Evolutionary conservation across 2,797 vertebrate species (phyloP), one percentile per base, ranked within the genome.

Genomic region (Sebastes reedi): DNA sequence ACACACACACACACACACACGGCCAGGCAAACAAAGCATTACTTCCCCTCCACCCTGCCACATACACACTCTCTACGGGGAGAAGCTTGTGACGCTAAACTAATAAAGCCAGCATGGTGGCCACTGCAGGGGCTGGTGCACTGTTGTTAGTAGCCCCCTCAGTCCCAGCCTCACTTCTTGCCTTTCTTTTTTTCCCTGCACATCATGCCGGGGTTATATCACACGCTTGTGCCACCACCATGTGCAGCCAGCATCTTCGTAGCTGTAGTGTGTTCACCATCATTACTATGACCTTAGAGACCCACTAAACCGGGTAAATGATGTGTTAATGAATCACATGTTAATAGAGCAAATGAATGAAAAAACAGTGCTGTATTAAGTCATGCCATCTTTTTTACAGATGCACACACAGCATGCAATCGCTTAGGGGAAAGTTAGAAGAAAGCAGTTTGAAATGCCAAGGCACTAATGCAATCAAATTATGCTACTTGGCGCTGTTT

Each of bases 101-200:
- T 93, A 94, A 95, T 94, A 93, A 93, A 94, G 88, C 82, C 90
- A 86, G 91, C 88, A 86, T 91, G 86, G 87, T 82, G 85, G 90
- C 84, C 84, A 82, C 88, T 90, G 89, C 90, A 89, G 90, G 82
- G 81, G 83, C 82, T 75, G 87, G 62, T 77, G 83, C 83, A 54
- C 80, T 88, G 88, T 86, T 79, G 87, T 92, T 92, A 81, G 89
- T 78, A 78, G 82, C 64, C 83, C 77, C 85, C 83, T 80, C 79
- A 88, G 85, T 89, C 86, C 77, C 81, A 67, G 67, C 80, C 59
- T 36, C 77, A 80, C 74, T 77, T 86, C 82, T 82, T 32, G 30
- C 29, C 71, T 87, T 82, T 52, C 56, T 88, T 83, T 88, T 24
- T 24, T 90, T 75, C 76, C 42, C 66, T 80, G 82, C 80, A 84